Evolutionary conservation across 2,797 vertebrate genomes (phyloP), one percentile per base, ranked within the genome.

Genomic region (Crocidura indochinensis): DNA sequence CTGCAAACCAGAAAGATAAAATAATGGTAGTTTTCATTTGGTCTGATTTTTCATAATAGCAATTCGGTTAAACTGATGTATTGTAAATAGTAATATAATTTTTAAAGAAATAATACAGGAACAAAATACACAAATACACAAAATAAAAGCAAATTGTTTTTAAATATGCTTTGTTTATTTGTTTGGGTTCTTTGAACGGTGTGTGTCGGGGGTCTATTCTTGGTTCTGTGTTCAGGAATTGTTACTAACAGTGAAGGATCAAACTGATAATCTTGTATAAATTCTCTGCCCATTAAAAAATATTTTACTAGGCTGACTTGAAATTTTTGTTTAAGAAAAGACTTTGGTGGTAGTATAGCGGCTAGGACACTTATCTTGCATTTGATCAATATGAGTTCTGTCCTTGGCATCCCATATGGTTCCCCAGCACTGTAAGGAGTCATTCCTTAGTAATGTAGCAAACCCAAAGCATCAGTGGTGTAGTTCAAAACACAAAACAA

Each of bases 61-160:
- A 76, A 71, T 93, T 93, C 29, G 85, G 24, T 88, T 83, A 86
- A 80, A 75, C 29, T 65, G 47, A 71, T 75, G 56, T 64, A 87
- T 81, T 77, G 51, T 77, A 69, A 92, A 78, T 29, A 87, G 65
- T 88, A 84, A 93, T 92, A 53, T 51, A 46, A 82, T 27, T 7
- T 90, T 81, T 91, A 92, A 68, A 49, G 38, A 87, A 87, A 82
- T 92, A 76, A 60, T 67, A 29, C 47, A 29, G 56, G 84, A 94
- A 84, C 19, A 14, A 4, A 53, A 12, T 53, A 38, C 47, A 38
- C 60, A 88, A 87, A 95, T 56, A 90, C 80, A 38, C 2, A 38
- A 38, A 38, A 38, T 64, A 5, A 79, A 89, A 80, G 20, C 71
- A 93, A 85, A 88, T 88, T 56, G 46, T 10, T 60, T 84, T 87